A percentile compares a stretch with the other conserved stretches of the same genome.
These are phyloP conservation scores for Coenobita brevimanus DNA, from an alignment of 1,140 invertebrate species.

Conservation along the genomic window DNA sequence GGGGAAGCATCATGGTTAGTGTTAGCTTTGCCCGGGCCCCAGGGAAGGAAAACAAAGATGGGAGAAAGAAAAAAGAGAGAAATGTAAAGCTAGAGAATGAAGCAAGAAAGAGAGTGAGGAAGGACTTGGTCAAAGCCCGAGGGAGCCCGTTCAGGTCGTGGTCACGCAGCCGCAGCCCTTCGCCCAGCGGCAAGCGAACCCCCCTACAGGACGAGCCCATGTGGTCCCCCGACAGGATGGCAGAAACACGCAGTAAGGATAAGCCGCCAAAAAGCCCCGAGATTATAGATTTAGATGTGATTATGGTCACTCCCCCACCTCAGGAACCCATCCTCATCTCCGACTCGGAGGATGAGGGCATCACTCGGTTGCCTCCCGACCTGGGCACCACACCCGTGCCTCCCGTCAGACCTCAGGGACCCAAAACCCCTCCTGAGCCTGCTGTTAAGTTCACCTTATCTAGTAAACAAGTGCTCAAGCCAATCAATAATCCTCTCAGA, in stretches of 20 bases:
- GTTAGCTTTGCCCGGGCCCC: constrained; percentile 83
- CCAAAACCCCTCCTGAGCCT: constrained; percentile 84
- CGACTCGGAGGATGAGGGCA: constrained; percentile 82
- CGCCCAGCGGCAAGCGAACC: constrained; percentile 65
- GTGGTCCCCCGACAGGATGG: constrained; percentile 60
- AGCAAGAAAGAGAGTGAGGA: constrained; percentile 50
- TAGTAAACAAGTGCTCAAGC: constrained; percentile 77
- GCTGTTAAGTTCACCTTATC: constrained; percentile 80
- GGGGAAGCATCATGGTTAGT: constrained; percentile 92
- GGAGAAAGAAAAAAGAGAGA: constrained; percentile 66
- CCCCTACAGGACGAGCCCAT: constrained; percentile 67
- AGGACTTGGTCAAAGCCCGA: constrained; percentile 26
- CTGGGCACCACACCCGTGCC: constrained; percentile 65
- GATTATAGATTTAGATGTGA: constrained; percentile 86
- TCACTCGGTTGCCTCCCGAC: constrained; percentile 67
- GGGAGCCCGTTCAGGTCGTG: constrained; percentile 52
- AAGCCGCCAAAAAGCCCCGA: constrained; percentile 78
- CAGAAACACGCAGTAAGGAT: constrained; percentile 33
- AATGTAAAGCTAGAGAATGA: constrained; percentile 56
- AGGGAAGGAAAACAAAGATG: constrained; percentile 66
- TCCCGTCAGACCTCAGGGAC: constrained; percentile 74
- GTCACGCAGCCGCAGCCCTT: constrained; percentile 59
- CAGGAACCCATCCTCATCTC: constrained; percentile 86
- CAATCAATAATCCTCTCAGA: constrained; percentile 79
- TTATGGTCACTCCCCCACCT: constrained; percentile 80